Base-by-base conservation (phyloP, 2,888 invertebrate genomes). In the Biston stratarius region DNA sequence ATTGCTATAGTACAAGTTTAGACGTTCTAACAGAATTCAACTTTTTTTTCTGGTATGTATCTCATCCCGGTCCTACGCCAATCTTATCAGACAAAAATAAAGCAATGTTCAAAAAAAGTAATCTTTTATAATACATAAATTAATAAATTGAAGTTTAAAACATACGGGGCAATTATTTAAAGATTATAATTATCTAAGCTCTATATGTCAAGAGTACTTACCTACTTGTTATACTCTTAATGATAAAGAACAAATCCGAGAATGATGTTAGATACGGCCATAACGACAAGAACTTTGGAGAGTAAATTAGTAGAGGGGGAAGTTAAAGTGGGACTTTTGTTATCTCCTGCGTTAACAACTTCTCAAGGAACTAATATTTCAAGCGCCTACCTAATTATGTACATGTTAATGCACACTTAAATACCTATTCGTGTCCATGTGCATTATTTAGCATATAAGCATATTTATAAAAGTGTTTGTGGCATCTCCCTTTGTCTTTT, bases 241-340 rank as follows among this genome's bases (percentile, higher is more conserved):
- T 81, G 83, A 84, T 87, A 80, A 81, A 80, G 75, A 80, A 77
- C 83, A 82, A 87, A 82, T 84, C 83, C 80, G 81, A 80, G 74
- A 85, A 87, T 83, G 81, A 83, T 84, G 83, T 82, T 82, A 84
- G 81, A 82, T 84, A 83, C 78, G 79, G 82, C 82, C 85, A 82
- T 83, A 84, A 83, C 78, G 85, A 82, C 82, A 81, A 81, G 84
- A 88, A 90, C 83, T 90, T 89, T 76, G 73, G 78, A 80, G 85
- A 87, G 90, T 89, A 90, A 90, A 90, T 90, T 89, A 87, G 82
- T 79, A 75, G 75, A 49, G 55, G 83, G 83, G 78, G 79, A 83
- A 77, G 76, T 76, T 77, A 80, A 80, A 84, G 70, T 69, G 64
- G 62, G 68, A 59, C 64, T 68, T 57, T 64, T 70, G 70, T 71